Evolutionary conservation across 2,888 invertebrate species (phyloP).

Genomic region (Ypsolopha scabrella): DNA sequence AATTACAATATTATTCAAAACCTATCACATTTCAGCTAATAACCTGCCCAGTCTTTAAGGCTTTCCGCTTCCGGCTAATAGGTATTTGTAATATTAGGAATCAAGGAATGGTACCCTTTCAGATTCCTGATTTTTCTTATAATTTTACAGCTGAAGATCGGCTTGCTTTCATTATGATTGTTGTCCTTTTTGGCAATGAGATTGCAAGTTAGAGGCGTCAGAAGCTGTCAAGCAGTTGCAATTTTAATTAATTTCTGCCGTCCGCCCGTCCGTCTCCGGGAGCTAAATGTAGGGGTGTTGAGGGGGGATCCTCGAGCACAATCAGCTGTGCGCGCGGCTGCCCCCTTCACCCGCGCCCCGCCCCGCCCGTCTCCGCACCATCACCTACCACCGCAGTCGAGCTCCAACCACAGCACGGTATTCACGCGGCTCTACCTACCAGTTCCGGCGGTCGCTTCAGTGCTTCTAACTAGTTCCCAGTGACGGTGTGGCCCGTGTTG

Average conservation of each 20-base stretch:
- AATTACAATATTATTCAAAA: too few relatives aligned
- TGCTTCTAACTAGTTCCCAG: not conserved
- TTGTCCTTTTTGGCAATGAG: too few relatives aligned
- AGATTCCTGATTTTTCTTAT: too few relatives aligned
- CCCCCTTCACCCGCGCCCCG: not conserved
- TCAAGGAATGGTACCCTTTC: too few relatives aligned
- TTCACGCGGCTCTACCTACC: not conserved
- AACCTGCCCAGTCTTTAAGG: too few relatives aligned
- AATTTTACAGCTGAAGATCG: too few relatives aligned
- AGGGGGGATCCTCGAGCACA: not conserved
- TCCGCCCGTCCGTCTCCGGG: not conserved
- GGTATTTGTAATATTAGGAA: too few relatives aligned
- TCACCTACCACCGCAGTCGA: not conserved
- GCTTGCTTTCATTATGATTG: too few relatives aligned
- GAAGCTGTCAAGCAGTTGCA: not conserved
- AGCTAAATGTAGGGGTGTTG: not conserved
- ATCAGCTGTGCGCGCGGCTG: not conserved
- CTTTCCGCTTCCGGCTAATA: too few relatives aligned
- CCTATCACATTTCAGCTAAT: too few relatives aligned
- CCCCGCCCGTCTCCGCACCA: not conserved
- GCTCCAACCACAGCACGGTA: not conserved
- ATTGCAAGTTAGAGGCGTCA: not conserved
- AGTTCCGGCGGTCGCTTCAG: not conserved
- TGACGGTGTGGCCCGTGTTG: not conserved
- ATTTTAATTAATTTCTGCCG: not conserved